phyloP scores from a whole-genome alignment of 1,140 invertebrate genomes.

The Polypedilum vanderplanki region DNA sequence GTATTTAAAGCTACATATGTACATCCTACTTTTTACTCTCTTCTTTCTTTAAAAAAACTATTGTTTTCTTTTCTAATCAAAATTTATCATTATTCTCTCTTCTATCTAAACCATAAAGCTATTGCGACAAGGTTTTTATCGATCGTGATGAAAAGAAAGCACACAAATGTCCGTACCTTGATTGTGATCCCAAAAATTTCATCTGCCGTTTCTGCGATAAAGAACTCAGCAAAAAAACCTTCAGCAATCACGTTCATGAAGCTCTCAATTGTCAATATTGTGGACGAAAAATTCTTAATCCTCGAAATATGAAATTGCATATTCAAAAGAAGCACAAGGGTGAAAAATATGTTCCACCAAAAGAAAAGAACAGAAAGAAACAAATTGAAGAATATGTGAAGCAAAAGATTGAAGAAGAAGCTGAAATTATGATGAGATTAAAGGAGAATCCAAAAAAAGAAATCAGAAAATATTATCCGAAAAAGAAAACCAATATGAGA shows the following conservation, averaged over 20 bases:
- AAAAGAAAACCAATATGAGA: background rate
- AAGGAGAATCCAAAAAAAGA: background rate
- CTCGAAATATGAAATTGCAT: background rate
- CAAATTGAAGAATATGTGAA: constrained; percentile 1
- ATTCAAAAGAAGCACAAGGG: background rate
- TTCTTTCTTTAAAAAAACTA: no score
- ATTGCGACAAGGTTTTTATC: background rate
- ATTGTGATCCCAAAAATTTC: constrained; percentile 14
- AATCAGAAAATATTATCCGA: background rate
- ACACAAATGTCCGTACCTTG: background rate
- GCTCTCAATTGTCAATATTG: constrained; percentile 11
- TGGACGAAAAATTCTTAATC: background rate
- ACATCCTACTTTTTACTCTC: no score
- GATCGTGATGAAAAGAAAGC: background rate
- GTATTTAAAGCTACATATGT: no score
- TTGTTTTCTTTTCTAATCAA: no score
- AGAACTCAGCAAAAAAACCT: background rate
- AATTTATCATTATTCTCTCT: no score
- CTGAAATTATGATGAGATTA: background rate
- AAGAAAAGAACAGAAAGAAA: background rate
- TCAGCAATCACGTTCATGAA: constrained; percentile 22
- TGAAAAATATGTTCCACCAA: constrained; percentile 2
- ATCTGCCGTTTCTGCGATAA: background rate
- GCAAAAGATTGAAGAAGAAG: background rate
- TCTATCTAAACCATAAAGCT: no score